Base-by-base conservation (phyloP, 2,797 vertebrate genomes). In the Myotis vivesi region DNA sequence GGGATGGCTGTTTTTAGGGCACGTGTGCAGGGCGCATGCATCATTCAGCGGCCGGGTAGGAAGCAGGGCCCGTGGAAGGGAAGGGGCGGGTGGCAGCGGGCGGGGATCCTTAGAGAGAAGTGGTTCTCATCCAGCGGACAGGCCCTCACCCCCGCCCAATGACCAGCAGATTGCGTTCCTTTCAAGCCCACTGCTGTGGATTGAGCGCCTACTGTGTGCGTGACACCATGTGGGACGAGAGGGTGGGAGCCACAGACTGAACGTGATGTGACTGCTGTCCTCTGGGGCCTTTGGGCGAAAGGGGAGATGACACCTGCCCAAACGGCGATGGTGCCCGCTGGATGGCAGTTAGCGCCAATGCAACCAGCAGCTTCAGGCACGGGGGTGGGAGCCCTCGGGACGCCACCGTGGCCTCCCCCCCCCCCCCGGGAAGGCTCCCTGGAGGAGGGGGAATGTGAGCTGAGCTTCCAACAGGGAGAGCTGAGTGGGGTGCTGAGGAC, bases 11-110 rank as follows among this genome's bases (percentile, higher is more conserved):
- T 22, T 36, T 82, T 64, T 7, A 17, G 1, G 8, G 38, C 20
- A 28, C 16, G 1, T 0, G 1, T 0, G 4, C 2, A 2, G 22
- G 12, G 12, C 20, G 49, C 6, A 1, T 28, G 17, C 2, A 0
- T 44, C 17, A 15, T 22, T 44, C 4, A 15, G 25, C 9, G 8
- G 46, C 0, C 3, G 76, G 19, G 13, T 3, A 16, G 59, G 64
- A 79, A 41, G 19, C 0, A 33, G 72, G 69, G 3, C 20, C 59
- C 15, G 0, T 2, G 6, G 59, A 16, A 49, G 25, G 11, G 23
- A 23, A 36, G n/a, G 17, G 22, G 33, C 0, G 4, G 25, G 36
- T 6, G 23, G 69, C 2, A 15, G 57, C 2, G 28, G n/a, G 10
- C 5, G 11, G 23, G 53, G 13, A 28, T 68, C 17, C 5, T 20